Evolutionary conservation across 1,140 invertebrate species (phyloP).

Genomic region (Nasonia longicornis): DNA sequence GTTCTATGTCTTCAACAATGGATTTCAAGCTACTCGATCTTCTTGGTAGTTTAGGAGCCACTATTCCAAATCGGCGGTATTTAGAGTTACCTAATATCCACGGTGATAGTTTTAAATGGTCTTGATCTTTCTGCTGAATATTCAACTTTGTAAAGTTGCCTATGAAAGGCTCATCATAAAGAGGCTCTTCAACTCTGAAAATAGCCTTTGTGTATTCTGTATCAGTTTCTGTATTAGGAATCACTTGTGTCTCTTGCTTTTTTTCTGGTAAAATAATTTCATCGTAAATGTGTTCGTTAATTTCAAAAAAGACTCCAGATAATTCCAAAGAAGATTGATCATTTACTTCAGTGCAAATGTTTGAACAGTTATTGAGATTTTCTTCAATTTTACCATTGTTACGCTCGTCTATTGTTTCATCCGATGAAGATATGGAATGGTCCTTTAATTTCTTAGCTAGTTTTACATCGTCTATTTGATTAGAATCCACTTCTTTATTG

Average conservation of each 20-base stretch:
- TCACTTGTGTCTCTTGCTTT: slow-evolving; percentile 4
- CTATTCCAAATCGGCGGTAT: slow-evolving; percentile 48
- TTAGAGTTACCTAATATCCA: slow-evolving; percentile 42
- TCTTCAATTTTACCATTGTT: background rate
- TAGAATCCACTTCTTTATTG: slow-evolving; percentile 21
- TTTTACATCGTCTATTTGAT: slow-evolving; percentile 45
- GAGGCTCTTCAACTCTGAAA: slow-evolving; percentile 49
- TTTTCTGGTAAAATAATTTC: slow-evolving; percentile 31
- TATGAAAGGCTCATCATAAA: slow-evolving; percentile 59
- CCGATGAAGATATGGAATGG: slow-evolving; percentile 9
- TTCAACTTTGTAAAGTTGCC: slow-evolving; percentile 47
- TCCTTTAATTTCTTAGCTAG: slow-evolving; percentile 42
- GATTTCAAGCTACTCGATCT: slow-evolving; percentile 59
- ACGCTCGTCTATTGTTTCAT: background rate
- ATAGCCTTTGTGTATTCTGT: slow-evolving; percentile 42
- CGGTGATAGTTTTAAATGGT: slow-evolving; percentile 21
- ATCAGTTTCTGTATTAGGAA: background rate
- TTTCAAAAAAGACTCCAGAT: slow-evolving; percentile 43
- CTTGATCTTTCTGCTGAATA: slow-evolving; percentile 31
- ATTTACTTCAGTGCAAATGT: background rate
- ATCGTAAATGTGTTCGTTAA: slow-evolving; percentile 41
- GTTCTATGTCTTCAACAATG: slow-evolving; percentile 61
- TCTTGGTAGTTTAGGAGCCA: slow-evolving; percentile 52
- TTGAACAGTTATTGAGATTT: background rate
- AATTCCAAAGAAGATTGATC: slow-evolving; percentile 23